A percentile compares a stretch with the other conserved stretches of the same genome.
Conservation (phyloP, 1,140 invertebrate species). For the Aphelinus certus region DNA sequence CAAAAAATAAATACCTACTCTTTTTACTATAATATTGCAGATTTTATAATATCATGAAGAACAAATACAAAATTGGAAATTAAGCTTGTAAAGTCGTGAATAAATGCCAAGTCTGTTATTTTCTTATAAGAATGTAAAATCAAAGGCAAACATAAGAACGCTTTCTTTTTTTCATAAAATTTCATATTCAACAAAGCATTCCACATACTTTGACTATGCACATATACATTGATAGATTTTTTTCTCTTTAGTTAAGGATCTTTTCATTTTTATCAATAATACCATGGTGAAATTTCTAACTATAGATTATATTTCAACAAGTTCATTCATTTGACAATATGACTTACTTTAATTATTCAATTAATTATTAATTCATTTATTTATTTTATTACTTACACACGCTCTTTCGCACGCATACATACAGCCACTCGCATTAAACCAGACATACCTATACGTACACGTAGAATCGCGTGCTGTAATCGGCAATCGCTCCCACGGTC, state of each 20-base stretch:
- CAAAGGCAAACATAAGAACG: conserved; percentile 4
- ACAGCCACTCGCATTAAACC: conserved; percentile 18
- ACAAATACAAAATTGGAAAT: conserved; percentile 28
- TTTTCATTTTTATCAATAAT: conserved; percentile 31
- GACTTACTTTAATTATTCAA: conserved; percentile 35
- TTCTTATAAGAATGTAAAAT: conserved; percentile 5
- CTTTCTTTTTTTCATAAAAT: conserved; percentile 9
- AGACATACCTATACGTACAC: conserved; percentile 25
- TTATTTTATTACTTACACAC: conserved; percentile 34
- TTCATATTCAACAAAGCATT: conserved; percentile 16
- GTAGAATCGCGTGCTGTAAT: conserved; percentile 21
- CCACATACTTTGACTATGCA: conserved; percentile 22
- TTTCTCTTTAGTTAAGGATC: conserved; percentile 20
- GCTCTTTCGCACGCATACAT: background rate
- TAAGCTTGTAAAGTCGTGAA: conserved; percentile 12
- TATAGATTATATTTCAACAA: conserved; percentile 42
- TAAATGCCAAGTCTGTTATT: background rate
- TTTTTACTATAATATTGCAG: conserved; percentile 20
- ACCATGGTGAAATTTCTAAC: conserved; percentile 38
- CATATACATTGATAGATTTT: conserved; percentile 20
- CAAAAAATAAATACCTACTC: conserved; percentile 21
- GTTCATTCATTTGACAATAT: conserved; percentile 39
- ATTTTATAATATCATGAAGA: conserved; percentile 15
- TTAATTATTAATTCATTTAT: conserved; percentile 33
- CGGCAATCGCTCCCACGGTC: conserved; percentile 22